Evolutionary conservation across 2,797 vertebrate species (phyloP), one percentile per base, ranked within the genome.

Genomic region (Sebastes taczanowskii): DNA sequence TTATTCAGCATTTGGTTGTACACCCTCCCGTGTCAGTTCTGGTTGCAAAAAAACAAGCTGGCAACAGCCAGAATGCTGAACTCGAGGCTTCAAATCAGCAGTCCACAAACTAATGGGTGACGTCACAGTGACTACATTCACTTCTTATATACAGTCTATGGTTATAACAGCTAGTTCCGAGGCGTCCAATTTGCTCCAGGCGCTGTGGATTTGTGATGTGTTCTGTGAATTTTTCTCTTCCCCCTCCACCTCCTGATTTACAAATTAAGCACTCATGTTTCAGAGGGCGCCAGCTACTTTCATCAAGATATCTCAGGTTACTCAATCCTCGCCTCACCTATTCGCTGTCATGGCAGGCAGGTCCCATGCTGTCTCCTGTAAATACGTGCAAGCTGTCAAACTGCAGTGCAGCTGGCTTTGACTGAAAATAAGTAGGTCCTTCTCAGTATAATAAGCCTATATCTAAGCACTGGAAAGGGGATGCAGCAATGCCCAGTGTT

Each of bases 241-340:
- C 62, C 25, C 34, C 7, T 64, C 22, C 14, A 38, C 34, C 34
- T 16, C 6, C 22, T 42, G 14, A 64, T 42, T 64, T 38, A 23
- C 34, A 42, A 64, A 42, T 38, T 7, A 35, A 63, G 71, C 81
- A 78, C 84, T 88, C 72, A 25, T 81, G 82, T 88, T 82, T 85
- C 34, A 64, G 49, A 67, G 22, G 74, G 78, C 14, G 46, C 52
- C 72, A 38, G 78, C 38, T 64, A 29, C 69, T 82, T 80, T 87
- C 74, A 85, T 84, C 88, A 75, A 70, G 76, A 88, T 77, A 73
- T 88, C 82, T 77, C 18, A 1, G 73, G 76, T 85, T 74, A 77
- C 32, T 83, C 68, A 34, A 67, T 82, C 72, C 56, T 78, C 69
- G 53, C 62, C 71, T 83, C 71, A 61, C 62, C 75, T 67, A 27